Evolutionary conservation across 1,140 invertebrate species (phyloP).

Genomic region (Rhyzopertha dominica): DNA sequence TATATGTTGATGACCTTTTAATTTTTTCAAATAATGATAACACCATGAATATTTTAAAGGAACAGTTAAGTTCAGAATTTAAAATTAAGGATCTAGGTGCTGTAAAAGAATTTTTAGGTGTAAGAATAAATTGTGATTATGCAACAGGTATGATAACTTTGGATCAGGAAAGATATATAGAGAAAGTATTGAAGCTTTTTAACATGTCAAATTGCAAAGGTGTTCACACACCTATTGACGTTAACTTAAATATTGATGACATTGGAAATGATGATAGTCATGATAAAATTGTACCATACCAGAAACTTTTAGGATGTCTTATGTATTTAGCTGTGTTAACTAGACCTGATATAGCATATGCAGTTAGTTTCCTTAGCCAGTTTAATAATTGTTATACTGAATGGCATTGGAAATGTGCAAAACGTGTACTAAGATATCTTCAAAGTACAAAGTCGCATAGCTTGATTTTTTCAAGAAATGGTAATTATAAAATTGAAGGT

Average conservation of each 20-base stretch:
- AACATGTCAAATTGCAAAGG: conserved; percentile 41
- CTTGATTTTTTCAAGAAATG: too few relatives aligned
- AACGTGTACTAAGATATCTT: conserved; percentile 45
- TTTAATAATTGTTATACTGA: conserved; percentile 31
- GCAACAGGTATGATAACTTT: conserved; percentile 30
- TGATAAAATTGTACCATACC: conserved; percentile 26
- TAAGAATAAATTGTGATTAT: conserved; percentile 36
- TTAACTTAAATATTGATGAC: conserved; percentile 26
- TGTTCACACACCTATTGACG: conserved; percentile 36
- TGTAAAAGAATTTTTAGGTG: conserved; percentile 35
- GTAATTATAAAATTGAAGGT: too few relatives aligned
- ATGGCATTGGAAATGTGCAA: conserved; percentile 45
- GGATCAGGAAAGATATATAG: conserved; percentile 39
- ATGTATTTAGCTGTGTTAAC: conserved; percentile 19
- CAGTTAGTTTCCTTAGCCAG: conserved; percentile 18
- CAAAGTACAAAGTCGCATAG: conserved; percentile 44
- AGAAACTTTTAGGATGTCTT: conserved; percentile 20
- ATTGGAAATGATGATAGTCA: too few relatives aligned
- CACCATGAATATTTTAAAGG: conserved; percentile 23
- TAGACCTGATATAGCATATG: conserved; percentile 19
- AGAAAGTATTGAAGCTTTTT: conserved; percentile 38
- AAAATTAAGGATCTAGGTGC: conserved; percentile 36
- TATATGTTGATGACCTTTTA: conserved; percentile 44
- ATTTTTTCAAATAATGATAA: conserved; percentile 33
- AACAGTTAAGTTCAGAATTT: conserved; percentile 24